Percentiles rank a stretch among this genome's conserved stretches.
These are phyloP conservation scores for Sterna hirundo DNA, from an alignment of 2,113 vertebrate genomes.

Conservation along the genomic window DNA sequence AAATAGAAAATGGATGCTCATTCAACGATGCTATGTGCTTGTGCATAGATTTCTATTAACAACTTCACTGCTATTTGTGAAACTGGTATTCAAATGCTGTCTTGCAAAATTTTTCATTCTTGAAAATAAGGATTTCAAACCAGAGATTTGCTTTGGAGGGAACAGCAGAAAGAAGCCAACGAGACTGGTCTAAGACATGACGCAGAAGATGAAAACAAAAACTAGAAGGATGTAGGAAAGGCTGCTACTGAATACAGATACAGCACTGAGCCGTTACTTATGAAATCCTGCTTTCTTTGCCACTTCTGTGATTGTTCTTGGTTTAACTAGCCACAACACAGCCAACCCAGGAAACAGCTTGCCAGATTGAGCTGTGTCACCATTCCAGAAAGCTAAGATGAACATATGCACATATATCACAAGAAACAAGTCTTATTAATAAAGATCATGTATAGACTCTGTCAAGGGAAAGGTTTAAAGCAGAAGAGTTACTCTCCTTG, in stretches of 20 bases:
- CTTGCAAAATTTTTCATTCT: not conserved
- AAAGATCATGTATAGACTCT: not conserved
- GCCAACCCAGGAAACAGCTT: not conserved
- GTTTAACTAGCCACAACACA: not conserved
- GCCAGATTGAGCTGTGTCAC: not conserved
- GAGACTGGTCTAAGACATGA: not conserved
- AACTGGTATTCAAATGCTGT: not conserved
- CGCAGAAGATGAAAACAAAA: not conserved
- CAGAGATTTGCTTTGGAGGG: not conserved
- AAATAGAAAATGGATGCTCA: constrained; percentile 48
- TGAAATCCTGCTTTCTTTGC: not conserved
- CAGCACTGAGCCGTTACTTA: not conserved
- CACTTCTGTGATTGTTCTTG: not conserved
- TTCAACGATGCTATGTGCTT: not conserved
- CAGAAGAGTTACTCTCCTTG: not conserved
- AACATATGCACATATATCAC: not conserved
- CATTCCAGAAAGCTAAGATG: not conserved
- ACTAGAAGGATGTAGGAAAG: not conserved
- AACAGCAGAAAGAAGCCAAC: not conserved
- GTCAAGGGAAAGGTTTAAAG: not conserved
- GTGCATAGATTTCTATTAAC: not conserved
- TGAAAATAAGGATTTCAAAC: not conserved
- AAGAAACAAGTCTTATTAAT: not conserved
- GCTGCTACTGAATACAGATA: not conserved
- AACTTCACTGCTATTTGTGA: not conserved